Base-by-base conservation (phyloP, 2,113 vertebrate species). In the Promerops cafer region DNA sequence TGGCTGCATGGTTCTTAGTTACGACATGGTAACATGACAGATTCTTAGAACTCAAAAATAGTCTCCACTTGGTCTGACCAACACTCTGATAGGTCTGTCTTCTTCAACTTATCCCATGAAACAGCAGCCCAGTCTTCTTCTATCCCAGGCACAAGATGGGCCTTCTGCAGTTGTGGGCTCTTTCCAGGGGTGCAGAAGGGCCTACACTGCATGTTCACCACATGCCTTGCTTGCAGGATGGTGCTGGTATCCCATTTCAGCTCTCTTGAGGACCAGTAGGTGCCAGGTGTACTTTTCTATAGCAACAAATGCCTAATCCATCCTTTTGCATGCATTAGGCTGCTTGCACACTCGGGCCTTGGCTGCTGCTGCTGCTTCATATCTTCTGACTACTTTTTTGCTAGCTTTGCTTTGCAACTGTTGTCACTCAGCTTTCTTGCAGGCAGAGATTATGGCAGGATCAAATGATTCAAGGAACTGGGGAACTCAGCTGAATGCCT, bases 151-250 rank as follows among this genome's bases (percentile, higher is more conserved):
- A 31, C 19, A 60, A 50, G 6, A 11, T 44, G n/a, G 4, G 5
- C 3, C 4, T 60, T n/a, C 13, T 63, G 35, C 18, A 33, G 30
- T 7, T 1, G 1, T 44, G 10, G 13, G 19, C 26, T 47, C 30
- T 44, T 44, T 13, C 3, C 37, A 23, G 12, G 16, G 24, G 2
- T 24, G 1, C 22, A 39, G 30, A 59, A 81, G 10, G 2, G 2
- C 23, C 60, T 39, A 4, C 0, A 0, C 3, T 22, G 21, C 18
- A 18, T 20, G 4, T 74, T 42, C 5, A 2, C 14, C 26, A 71
- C 7, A 35, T 0, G 4, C 5, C 16, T 60, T 40, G 2, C n/a
- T 66, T 59, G 14, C 13, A 77, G 54, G 27, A 31, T 10, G 17
- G 4, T 60, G 19, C 11, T 75, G 33, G 35, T 57, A 68, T 7